Base-by-base conservation (phyloP, 1,140 invertebrate species). In the Drosophila carrolli region DNA sequence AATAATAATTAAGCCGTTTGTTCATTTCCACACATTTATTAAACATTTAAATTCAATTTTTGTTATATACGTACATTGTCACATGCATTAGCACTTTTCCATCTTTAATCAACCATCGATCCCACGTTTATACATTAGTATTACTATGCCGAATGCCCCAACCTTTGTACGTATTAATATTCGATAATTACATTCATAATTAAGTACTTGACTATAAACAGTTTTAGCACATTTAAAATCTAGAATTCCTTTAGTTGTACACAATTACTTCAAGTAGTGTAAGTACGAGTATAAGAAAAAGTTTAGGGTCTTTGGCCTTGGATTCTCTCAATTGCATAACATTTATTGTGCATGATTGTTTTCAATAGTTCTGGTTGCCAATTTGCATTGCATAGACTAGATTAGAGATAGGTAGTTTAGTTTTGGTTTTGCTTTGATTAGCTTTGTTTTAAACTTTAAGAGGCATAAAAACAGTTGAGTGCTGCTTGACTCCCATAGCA, bases 41-140 rank as follows among this genome's bases (percentile, higher is more conserved):
- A 88, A 88, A 89, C 84, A 88, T 88, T 88, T 78, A 88, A 84
- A 90, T 89, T 89, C 76, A 88, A 88, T 77, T 89, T 61, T 78
- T 75, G 44, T 53, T 82, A 67, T 78, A 82, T 72, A 70, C 83
- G 62, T 79, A 86, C 83, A 78, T 78, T 78, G 70, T 81, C 75
- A 79, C 60, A 78, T 62, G 65, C 74, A 41, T 62, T 76, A 47
- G 59, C 60, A 67, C 56, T 71, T 51, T 66, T 63, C 72, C 61
- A 66, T 47, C 47, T 51, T 65, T 38, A 38, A 58, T 53, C 37
- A 46, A 58, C 40, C 16, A 40, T 68, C 55, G 38, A 50, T 54
- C 50, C 54, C 61, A 51, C 51, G 23, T 53, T 47, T 75, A 57
- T 66, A 75, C 72, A 76, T 76, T 40, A 43, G 63, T 68, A 75